These are phyloP conservation scores for Pygoscelis adeliae DNA, from an alignment of 2,113 vertebrate species.

Conservation along the genomic window DNA sequence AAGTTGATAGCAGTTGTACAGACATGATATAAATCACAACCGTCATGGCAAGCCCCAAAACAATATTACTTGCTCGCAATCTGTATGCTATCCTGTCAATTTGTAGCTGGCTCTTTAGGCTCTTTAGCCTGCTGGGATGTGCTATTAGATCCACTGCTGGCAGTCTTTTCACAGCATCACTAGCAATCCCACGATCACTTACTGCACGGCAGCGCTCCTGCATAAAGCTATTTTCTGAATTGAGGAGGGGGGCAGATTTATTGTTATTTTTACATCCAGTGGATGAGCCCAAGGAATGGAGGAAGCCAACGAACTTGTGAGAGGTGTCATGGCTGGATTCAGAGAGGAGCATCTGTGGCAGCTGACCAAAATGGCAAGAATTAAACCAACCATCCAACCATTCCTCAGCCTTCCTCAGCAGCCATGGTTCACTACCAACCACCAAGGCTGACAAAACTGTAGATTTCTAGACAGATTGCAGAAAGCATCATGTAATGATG, in stretches of 20 bases:
- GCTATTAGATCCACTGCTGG: neutral
- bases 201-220: neutral
- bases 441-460: neutral
- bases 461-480: neutral
- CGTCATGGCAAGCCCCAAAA: neutral
- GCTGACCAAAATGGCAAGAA: neutral
- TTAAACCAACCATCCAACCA: neutral
- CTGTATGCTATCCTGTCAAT: neutral
- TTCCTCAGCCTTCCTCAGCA: neutral
- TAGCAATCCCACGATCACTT: neutral
- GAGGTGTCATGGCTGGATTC: neutral
- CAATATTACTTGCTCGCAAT: neutral
- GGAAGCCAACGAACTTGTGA: neutral
- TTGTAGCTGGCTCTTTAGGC: neutral
- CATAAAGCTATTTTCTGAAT: neutral
- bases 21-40: neutral
- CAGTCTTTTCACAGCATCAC: neutral
- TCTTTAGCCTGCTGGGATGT: neutral
- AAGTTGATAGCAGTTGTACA: neutral
- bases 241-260: neutral
- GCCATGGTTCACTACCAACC: neutral
- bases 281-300: neutral
- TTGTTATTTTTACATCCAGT: neutral
- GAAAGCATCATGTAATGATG: fast-evolving
- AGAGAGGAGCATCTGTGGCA: neutral